Conservation (phyloP, 2,888 invertebrate genomes). For the Chloromyia formosa region DNA sequence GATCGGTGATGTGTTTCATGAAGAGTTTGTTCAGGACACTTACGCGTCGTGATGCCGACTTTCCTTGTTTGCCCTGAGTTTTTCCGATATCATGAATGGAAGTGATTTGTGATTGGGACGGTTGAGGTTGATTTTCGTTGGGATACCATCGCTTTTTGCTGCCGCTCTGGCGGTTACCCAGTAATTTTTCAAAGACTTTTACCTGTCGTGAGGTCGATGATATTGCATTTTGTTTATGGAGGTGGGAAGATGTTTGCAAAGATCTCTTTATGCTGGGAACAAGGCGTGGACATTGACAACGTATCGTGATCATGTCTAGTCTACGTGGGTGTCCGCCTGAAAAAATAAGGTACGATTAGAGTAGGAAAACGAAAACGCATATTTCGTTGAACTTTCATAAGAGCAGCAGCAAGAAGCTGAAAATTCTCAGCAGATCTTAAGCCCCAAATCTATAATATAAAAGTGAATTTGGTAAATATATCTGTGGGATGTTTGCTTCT, state of each 20-base stretch:
- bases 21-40: conserved; percentile 81
- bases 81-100: conserved; percentile 57
- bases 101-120: conserved; percentile 48
- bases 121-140: conserved; percentile 28
- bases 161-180: conserved; percentile 57
- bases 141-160: conserved; percentile 60
- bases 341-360: too few relatives aligned
- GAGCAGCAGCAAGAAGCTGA: too few relatives aligned
- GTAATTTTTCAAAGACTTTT: conserved; percentile 59
- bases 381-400: too few relatives aligned
- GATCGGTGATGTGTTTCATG: conserved; percentile 81
- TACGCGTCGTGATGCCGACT: conserved; percentile 69
- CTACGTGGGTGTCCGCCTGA: too few relatives aligned
- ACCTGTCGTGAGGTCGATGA: conserved; percentile 52
- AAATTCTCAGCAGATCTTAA: too few relatives aligned
- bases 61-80: conserved; percentile 65
- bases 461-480: too few relatives aligned
- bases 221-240: background rate
- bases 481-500: too few relatives aligned
- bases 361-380: too few relatives aligned
- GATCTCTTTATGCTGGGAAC: background rate
- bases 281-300: too few relatives aligned
- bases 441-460: too few relatives aligned
- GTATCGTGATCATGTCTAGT: too few relatives aligned
- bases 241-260: background rate